Conservation (phyloP, 2,888 invertebrate species). For the Hemicrepidius hirtus region DNA sequence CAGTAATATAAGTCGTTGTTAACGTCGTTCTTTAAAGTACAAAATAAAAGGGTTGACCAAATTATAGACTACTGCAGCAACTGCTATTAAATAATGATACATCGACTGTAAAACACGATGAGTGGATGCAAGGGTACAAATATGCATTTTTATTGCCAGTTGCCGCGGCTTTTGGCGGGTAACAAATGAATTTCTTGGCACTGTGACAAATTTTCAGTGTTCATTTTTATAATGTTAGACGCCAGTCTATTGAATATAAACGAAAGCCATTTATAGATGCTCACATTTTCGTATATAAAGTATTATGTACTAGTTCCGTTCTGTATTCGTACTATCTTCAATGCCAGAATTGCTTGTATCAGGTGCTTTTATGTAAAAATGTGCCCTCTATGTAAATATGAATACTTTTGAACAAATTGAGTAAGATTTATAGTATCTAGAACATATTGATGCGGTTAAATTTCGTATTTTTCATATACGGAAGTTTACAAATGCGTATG, state of each 20-base stretch:
- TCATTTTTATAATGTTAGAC: conserved; percentile 32
- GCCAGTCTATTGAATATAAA: conserved; percentile 22
- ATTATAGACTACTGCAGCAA: conserved; percentile 9
- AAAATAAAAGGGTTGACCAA: conserved; percentile 10
- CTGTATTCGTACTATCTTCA: conserved; percentile 11
- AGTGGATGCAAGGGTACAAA: conserved; percentile 21
- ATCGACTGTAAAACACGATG: conserved; percentile 30
- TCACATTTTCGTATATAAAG: conserved; percentile 2
- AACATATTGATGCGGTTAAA: background rate
- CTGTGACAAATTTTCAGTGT: conserved; percentile 31
- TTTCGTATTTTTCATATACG: background rate
- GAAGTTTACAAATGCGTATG: too few relatives aligned
- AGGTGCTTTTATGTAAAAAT: background rate
- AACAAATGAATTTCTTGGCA: conserved; percentile 34
- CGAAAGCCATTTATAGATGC: conserved; percentile 7
- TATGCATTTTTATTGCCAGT: conserved; percentile 30
- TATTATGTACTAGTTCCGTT: conserved; percentile 4
- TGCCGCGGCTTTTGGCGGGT: conserved; percentile 25
- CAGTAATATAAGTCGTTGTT: conserved; percentile 9
- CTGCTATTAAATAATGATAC: conserved; percentile 34
- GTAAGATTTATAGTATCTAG: background rate
- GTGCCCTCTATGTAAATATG: background rate
- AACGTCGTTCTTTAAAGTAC: conserved; percentile 8
- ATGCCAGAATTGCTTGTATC: background rate
- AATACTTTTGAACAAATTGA: background rate